phyloP scores from a whole-genome alignment of 1,140 invertebrate species.

The Odontomachus brunneus region DNA sequence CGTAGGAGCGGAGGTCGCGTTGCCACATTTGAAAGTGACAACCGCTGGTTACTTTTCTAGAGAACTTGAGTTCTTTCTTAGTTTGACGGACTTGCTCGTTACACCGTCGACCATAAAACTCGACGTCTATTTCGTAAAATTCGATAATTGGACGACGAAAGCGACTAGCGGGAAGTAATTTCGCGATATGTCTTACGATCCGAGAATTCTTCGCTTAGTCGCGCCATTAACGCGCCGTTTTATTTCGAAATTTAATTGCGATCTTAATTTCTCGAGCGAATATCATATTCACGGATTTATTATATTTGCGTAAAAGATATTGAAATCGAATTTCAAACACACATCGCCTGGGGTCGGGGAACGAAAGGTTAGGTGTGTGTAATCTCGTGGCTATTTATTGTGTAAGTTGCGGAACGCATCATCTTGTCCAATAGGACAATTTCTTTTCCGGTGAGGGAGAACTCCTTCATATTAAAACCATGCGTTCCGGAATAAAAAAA shows the following conservation, averaged over 20 bases:
- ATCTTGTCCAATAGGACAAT: too few relatives aligned
- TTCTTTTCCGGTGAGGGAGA: too few relatives aligned
- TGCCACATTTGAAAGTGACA: slow-evolving; percentile 50
- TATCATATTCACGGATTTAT: too few relatives aligned
- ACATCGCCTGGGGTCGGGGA: too few relatives aligned
- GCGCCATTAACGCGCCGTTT: neutral
- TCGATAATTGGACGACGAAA: neutral
- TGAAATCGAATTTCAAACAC: too few relatives aligned
- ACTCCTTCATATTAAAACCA: too few relatives aligned
- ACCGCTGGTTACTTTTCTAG: slow-evolving; percentile 3
- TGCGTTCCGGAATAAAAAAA: too few relatives aligned
- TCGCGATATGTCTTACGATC: neutral
- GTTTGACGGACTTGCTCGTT: neutral
- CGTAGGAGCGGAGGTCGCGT: slow-evolving; percentile 36
- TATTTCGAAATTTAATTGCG: neutral
- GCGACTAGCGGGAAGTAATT: neutral
- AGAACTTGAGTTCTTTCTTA: neutral
- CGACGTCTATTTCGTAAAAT: neutral
- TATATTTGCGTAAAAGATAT: too few relatives aligned
- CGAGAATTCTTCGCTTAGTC: neutral
- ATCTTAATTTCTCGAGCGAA: too few relatives aligned
- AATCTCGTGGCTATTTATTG: too few relatives aligned
- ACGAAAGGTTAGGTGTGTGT: too few relatives aligned
- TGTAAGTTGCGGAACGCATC: too few relatives aligned
- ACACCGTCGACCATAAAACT: neutral